Evolutionary conservation across 2,797 vertebrate genomes (phyloP).

Genomic region (Lagorchestes hirsutus): DNA sequence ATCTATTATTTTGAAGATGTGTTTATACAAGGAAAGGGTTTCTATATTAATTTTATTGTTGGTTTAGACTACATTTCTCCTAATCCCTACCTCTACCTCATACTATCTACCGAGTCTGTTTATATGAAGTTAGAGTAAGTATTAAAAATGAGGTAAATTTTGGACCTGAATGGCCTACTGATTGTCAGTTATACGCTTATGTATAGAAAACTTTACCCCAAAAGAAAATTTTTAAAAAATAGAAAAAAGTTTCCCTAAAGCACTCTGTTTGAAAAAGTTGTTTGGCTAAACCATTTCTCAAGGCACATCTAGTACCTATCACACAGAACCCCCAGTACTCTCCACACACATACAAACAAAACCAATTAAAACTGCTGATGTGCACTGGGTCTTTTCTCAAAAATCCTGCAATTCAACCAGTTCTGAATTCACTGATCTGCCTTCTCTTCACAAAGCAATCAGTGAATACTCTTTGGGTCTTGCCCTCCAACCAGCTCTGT

Average conservation of each 20-base stretch:
- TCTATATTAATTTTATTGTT: background rate
- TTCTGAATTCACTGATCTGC: background rate
- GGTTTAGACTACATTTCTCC: background rate
- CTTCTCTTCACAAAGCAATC: background rate
- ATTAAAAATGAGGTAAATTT: background rate
- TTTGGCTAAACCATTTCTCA: background rate
- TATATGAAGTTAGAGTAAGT: background rate
- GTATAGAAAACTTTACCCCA: background rate
- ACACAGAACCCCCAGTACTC: background rate
- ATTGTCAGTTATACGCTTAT: background rate
- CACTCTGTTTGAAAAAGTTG: background rate
- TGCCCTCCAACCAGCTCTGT: background rate
- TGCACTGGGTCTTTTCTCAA: background rate
- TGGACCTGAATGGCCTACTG: background rate
- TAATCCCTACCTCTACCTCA: background rate
- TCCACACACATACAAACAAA: background rate
- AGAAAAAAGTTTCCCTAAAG: background rate
- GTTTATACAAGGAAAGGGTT: background rate
- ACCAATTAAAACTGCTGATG: background rate
- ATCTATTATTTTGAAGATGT: background rate
- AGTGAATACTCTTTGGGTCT: background rate
- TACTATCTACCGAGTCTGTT: background rate
- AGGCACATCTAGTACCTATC: background rate
- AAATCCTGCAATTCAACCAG: background rate
- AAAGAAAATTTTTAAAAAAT: background rate